Percentiles rank a stretch among this genome's conserved stretches.
Evolutionary conservation across 2,888 invertebrate species (phyloP).

Genomic region (Zygothrica quintamaculata): DNA sequence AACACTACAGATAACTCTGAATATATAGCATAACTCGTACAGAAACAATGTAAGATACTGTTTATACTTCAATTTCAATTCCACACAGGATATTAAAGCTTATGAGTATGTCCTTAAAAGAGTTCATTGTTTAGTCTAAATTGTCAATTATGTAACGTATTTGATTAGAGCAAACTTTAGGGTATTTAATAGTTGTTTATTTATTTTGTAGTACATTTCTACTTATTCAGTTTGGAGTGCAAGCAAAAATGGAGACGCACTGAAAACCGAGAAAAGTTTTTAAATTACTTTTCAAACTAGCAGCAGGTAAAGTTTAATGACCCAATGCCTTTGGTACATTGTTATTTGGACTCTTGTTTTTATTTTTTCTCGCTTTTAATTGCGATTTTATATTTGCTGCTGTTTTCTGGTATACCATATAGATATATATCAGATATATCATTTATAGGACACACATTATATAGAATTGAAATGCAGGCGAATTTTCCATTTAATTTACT

Average conservation of each 20-base stretch:
- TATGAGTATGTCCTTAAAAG: too few relatives aligned
- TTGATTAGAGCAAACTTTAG: too few relatives aligned
- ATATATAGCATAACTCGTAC: too few relatives aligned
- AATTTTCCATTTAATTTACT: conserved; percentile 80
- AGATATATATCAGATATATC: too few relatives aligned
- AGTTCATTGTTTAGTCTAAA: too few relatives aligned
- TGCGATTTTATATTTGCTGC: not conserved
- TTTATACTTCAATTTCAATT: too few relatives aligned
- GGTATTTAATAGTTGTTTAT: conserved; percentile 2
- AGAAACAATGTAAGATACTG: too few relatives aligned
- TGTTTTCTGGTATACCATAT: not conserved
- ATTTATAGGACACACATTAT: too few relatives aligned
- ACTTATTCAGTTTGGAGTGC: conserved; percentile 41
- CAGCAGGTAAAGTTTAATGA: conserved; percentile 41
- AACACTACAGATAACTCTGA: not conserved
- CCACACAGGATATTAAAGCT: too few relatives aligned
- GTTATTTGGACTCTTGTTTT: too few relatives aligned
- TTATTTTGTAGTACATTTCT: not conserved
- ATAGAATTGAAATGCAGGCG: conserved; percentile 25
- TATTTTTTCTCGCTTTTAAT: conserved; percentile 5
- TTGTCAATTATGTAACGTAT: too few relatives aligned
- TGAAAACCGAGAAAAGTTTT: conserved; percentile 51
- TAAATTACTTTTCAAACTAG: conserved; percentile 58
- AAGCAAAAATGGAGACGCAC: conserved; percentile 39
- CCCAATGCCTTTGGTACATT: conserved; percentile 13